phyloP scores from a whole-genome alignment of 1,140 invertebrate genomes.

The Dendrolimus punctatus region DNA sequence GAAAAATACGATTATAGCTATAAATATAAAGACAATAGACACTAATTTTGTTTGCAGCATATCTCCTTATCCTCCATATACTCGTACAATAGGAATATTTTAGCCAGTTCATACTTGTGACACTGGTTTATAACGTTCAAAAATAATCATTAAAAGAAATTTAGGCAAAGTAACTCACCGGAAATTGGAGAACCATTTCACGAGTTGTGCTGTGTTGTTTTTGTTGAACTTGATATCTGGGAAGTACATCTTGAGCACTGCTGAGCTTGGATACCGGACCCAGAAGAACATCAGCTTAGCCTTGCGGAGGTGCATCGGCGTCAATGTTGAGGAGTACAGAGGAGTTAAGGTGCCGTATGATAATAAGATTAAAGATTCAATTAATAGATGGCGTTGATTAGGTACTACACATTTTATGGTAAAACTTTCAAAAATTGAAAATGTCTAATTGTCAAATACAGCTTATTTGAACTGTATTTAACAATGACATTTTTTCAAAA shows the following conservation, averaged over 20 bases:
- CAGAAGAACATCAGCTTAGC: constrained; percentile 99
- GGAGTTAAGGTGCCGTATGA: constrained; percentile 77
- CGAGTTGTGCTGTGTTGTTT: constrained; percentile 99
- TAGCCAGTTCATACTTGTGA: no score
- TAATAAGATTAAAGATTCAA: constrained; percentile 28
- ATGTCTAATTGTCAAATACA: no score
- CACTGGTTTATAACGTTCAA: no score
- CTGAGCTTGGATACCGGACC: constrained; percentile 98
- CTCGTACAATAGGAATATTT: no score
- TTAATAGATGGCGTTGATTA: constrained; percentile 1
- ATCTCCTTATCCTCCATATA: no score
- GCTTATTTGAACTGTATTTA: no score
- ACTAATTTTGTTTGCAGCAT: no score
- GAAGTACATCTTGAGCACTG: constrained; percentile 99
- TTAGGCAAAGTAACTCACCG: constrained; percentile 80
- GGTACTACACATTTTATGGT: no score
- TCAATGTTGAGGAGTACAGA: constrained; percentile 94
- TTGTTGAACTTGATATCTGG: constrained; percentile 99
- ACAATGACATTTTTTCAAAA: no score
- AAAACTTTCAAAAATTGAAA: no score
- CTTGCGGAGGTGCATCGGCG: constrained; percentile 99
- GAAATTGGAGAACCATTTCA: constrained; percentile 99
- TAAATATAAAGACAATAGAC: no score
- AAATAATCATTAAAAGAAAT: neutral
- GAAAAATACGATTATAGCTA: no score